These are phyloP conservation scores for Psophia crepitans DNA, from an alignment of 2,113 vertebrate species.

Conservation along the genomic window DNA sequence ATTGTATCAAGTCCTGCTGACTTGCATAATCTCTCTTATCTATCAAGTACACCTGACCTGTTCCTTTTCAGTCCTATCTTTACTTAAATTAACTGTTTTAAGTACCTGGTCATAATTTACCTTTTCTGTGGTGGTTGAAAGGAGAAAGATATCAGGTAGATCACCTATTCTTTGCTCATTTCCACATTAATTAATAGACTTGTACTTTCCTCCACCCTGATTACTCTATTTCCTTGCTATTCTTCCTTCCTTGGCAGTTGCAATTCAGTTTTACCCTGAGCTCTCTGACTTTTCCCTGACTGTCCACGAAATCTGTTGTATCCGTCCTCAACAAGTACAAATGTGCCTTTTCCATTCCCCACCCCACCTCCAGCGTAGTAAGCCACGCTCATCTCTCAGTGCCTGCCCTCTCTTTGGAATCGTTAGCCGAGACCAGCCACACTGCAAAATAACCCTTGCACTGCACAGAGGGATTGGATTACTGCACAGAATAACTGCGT, in stretches of 20 bases:
- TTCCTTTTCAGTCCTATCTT: not conserved
- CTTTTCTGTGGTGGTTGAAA: not conserved
- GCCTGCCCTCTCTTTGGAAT: not conserved
- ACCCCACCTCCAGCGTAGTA: too few species aligned
- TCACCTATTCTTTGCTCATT: not conserved
- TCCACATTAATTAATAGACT: not conserved
- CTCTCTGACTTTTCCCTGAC: not conserved
- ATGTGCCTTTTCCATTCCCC: not conserved
- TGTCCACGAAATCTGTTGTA: not conserved
- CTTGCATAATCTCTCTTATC: not conserved
- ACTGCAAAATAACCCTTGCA: not conserved
- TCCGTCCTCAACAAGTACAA: not conserved
- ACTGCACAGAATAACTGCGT: not conserved
- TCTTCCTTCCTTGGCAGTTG: not conserved
- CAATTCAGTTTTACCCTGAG: not conserved
- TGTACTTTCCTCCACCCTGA: not conserved
- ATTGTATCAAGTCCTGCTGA: not conserved
- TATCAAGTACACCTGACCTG: not conserved
- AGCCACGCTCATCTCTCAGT: accelerated
- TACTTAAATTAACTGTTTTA: not conserved
- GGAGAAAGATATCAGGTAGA: not conserved
- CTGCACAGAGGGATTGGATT: not conserved
- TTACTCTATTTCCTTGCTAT: not conserved
- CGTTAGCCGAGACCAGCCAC: not conserved
- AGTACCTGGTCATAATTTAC: not conserved